Evolutionary conservation across 2,113 vertebrate genomes (phyloP), one percentile per base, ranked within the genome.

Genomic region (Leiothrix lutea): DNA sequence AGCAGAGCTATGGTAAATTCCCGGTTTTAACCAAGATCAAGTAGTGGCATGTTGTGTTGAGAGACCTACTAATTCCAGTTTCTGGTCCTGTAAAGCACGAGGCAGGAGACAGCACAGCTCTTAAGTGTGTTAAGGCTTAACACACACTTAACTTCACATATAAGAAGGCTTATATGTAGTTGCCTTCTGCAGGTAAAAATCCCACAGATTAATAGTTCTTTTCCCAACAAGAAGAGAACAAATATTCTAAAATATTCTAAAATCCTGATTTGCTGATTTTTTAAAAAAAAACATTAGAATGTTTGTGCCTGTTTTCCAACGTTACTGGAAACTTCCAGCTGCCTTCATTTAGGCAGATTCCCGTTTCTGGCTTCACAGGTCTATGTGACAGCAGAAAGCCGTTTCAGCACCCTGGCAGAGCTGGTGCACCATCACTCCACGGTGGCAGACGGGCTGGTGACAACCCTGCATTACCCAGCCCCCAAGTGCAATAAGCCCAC

Each of bases 401-500:
- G 99, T 50, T 99, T 99, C 80, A 99, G 98, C 98, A 99, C 99
- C 2, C 97, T 99, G 85, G 99, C 99, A 5, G 99, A 99, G 97
- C 98, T 99, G 26, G 99, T 99, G 82, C 99, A 99, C 96, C 99
- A 99, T 95, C 99, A 99, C 97, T 99, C 99, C 22, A 99, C 99
- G 0, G 99, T 99, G 90, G 99, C 99, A 3, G 99, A 99, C 40
- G 99, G 99, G 79, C 98, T 99, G 93, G 99, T 99, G 95, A 99
- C 99, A 80, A 99, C 99, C 16, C 97, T 99, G 75, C 99, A 99
- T 95, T 99, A 99, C 97, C 99, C 99, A 19, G 99, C 99, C 18
- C 99, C 99, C 73, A 99, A 99, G 98, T 99, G 99, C 96, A 99
- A 99, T 98, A 99, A 99, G 95, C 99, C 99, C 94, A 99, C 99